A percentile compares a stretch with the other conserved stretches of the same genome.
phyloP scores from a whole-genome alignment of 2,888 invertebrate species.

The Pachydiplax longipennis region DNA sequence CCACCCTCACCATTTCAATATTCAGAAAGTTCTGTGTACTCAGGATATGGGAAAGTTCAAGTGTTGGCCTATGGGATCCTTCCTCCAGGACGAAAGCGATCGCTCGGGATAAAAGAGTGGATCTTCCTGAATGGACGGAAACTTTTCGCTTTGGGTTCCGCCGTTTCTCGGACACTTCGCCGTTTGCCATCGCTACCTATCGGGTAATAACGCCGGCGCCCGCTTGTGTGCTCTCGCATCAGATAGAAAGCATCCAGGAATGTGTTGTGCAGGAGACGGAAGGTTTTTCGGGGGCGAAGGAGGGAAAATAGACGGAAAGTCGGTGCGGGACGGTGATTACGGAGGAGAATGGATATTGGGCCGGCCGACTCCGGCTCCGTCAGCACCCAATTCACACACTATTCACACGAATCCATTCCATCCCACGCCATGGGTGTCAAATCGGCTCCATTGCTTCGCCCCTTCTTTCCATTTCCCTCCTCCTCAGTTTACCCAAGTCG shows the following conservation, averaged over 20 bases:
- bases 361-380: background rate
- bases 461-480: background rate
- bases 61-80: background rate
- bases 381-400: constrained; percentile 12
- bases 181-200: background rate
- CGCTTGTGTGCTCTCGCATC: background rate
- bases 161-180: background rate
- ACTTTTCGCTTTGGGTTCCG: background rate
- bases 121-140: background rate
- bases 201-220: background rate
- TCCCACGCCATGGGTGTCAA: background rate
- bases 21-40: background rate
- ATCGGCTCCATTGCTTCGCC: background rate
- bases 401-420: background rate
- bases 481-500: constrained; percentile 23
- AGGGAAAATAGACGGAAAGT: background rate
- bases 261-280: background rate
- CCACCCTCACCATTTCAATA: background rate
- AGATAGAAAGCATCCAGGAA: background rate
- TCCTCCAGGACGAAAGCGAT: background rate
- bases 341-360: constrained; percentile 15
- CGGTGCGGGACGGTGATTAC: background rate
- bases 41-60: background rate
- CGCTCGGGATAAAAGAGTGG: background rate
- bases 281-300: background rate